Evolutionary conservation across 2,888 invertebrate species (phyloP), one percentile per base, ranked within the genome.

Genomic region (Andricus curvator): DNA sequence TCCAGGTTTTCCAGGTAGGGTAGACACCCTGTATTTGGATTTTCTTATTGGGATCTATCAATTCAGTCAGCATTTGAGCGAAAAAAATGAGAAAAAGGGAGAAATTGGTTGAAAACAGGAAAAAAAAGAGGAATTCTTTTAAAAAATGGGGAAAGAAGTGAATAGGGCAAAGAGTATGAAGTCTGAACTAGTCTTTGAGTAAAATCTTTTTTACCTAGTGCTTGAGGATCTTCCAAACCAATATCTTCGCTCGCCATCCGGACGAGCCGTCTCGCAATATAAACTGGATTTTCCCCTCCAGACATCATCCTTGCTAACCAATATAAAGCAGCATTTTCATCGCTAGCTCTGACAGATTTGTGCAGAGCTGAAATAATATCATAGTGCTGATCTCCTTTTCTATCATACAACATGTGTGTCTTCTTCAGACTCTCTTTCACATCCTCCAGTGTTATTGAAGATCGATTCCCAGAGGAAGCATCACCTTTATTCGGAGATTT

Each of bases 311-410:
- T 94, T 2, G 96, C 95, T 4, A 96, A 94, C 97, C 97, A 97
- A 90, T 97, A 97, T 62, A 97, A 92, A 20, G 97, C 95, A 3
- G 97, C 97, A 92, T 96, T 96, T 83, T 95, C 96, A 91, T 97
- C 96, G 25, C 96, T 95, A 0, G 97, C 97, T 85, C 97, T 94
- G 77, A 97, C 95, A 0, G 97, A 96, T 92, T 97, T 97, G 88
- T 97, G 97, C 85, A 97, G 93, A 0, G 97, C 97, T 1, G 97
- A 97, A 86, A 97, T 95, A 62, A 95, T 95, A 90, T 97, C 96
- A 92, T 97, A 97, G 92, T 97, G 97, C 89, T 97, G 96, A 77
- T 97, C 97, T 13, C 97, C 97, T 91, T 95, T 94, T 79, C 95
- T 94, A 90, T 97, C 97, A 91, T 97, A 97, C 60, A 97, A 89